Evolutionary conservation across 2,797 vertebrate species (phyloP).

Genomic region (Notolepis coatsorum): DNA sequence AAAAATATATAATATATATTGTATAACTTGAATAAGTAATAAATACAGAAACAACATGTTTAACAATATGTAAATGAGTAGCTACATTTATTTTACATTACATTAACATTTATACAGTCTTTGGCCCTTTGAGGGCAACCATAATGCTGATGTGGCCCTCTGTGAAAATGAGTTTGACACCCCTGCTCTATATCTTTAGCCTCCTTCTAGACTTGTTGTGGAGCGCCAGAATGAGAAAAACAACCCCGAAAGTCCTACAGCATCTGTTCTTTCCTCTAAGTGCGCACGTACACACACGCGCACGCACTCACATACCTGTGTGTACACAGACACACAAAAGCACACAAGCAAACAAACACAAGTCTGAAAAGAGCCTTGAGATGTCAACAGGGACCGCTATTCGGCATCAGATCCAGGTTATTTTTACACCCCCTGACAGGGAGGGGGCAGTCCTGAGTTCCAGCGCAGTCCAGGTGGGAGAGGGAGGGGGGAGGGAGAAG

Average conservation of each 20-base stretch:
- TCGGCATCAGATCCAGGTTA: conserved; percentile 50
- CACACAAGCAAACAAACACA: conserved; percentile 42
- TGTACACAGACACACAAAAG: conserved; percentile 38
- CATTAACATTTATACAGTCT: no score
- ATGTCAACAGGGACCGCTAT: conserved; percentile 54
- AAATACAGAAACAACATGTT: no score
- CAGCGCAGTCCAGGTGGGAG: conserved; percentile 18
- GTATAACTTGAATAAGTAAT: no score
- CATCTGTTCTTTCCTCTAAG: conserved; percentile 53
- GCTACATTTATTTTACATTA: no score
- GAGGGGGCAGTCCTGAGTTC: conserved; percentile 10
- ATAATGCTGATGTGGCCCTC: no score
- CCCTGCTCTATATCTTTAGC: conserved; percentile 22
- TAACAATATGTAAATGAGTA: no score
- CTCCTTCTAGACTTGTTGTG: conserved; percentile 45
- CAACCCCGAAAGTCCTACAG: conserved; percentile 53
- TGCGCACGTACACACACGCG: conserved; percentile 5
- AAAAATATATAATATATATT: no score
- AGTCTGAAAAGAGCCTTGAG: conserved; percentile 52
- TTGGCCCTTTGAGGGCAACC: no score
- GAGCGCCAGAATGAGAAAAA: conserved; percentile 76
- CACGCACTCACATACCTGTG: conserved; percentile 45
- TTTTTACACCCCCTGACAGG: conserved; percentile 62
- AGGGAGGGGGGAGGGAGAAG: conserved; percentile 10
- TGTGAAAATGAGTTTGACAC: no score